These are phyloP conservation scores for Pygocentrus nattereri DNA, from an alignment of 2,797 vertebrate species.

Conservation along the genomic window DNA sequence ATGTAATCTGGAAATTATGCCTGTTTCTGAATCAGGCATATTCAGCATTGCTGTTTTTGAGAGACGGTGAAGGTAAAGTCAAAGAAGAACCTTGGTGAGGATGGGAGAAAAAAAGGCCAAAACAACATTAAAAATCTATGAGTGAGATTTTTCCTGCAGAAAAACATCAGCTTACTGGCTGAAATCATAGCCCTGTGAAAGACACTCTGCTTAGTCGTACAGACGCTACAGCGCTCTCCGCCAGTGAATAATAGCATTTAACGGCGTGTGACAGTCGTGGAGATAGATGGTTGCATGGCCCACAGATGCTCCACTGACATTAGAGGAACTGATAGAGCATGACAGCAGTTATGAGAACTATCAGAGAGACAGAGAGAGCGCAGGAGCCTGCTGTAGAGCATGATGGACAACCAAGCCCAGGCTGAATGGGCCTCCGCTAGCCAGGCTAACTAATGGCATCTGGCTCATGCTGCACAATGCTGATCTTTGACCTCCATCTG, in stretches of 20 bases:
- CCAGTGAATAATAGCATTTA: conserved; percentile 65
- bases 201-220: conserved; percentile 29
- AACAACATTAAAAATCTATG: neutral
- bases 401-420: conserved; percentile 60
- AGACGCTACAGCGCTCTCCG: conserved; percentile 50
- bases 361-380: conserved; percentile 59
- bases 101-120: neutral
- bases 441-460: conserved; percentile 44
- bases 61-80: neutral
- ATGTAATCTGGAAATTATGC: no score
- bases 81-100: neutral
- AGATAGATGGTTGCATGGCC: conserved; percentile 66
- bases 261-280: conserved; percentile 64
- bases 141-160: neutral
- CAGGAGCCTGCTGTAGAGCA: conserved; percentile 60
- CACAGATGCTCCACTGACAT: conserved; percentile 64
- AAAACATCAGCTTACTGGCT: conserved; percentile 20
- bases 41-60: no score
- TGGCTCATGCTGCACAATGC: conserved; percentile 9
- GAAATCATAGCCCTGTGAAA: conserved; percentile 42
- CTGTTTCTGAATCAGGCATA: no score
- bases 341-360: conserved; percentile 76
- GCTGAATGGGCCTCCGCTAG: conserved; percentile 34
- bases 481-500: conserved; percentile 46
- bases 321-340: conserved; percentile 70